Conservation (phyloP, 2,888 invertebrate species). For the Bombylius major region DNA sequence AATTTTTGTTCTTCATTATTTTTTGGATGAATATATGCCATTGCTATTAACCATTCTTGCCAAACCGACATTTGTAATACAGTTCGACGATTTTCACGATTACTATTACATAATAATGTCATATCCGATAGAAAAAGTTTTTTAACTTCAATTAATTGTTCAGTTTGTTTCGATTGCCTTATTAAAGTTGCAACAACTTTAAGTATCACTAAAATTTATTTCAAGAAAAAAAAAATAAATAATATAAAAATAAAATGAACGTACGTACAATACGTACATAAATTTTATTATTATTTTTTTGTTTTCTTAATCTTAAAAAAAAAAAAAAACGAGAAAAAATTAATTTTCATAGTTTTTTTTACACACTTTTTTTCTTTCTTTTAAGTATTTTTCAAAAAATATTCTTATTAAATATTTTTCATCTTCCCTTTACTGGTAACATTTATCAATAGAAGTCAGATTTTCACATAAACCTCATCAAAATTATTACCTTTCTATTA, state of each 20-base stretch:
- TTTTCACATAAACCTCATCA: too few relatives aligned
- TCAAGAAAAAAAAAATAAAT: constrained; percentile 10
- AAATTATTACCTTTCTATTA: too few relatives aligned
- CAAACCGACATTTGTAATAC: constrained; percentile 99
- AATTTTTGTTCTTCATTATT: constrained; percentile 91
- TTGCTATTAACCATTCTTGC: constrained; percentile 98
- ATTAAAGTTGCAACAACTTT: constrained; percentile 97
- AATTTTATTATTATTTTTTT: too few relatives aligned
- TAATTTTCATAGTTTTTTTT: too few relatives aligned
- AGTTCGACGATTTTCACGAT: constrained; percentile 90
- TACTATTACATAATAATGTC: constrained; percentile 94
- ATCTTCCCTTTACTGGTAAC: too few relatives aligned
- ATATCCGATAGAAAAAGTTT: constrained; percentile 95
- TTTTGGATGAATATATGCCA: constrained; percentile 96
- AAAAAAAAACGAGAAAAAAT: too few relatives aligned
- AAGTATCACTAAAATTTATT: constrained; percentile 66
- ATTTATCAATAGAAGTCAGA: too few relatives aligned
- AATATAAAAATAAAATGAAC: neutral
- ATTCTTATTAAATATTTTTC: too few relatives aligned
- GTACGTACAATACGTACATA: too few relatives aligned
- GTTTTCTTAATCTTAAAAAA: too few relatives aligned
- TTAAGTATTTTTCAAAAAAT: too few relatives aligned
- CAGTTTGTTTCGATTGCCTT: constrained; percentile 89
- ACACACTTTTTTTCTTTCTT: too few relatives aligned
- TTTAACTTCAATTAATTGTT: constrained; percentile 83